Conservation (phyloP, 2,797 vertebrate species). For the Neopelma chrysocephalum region DNA sequence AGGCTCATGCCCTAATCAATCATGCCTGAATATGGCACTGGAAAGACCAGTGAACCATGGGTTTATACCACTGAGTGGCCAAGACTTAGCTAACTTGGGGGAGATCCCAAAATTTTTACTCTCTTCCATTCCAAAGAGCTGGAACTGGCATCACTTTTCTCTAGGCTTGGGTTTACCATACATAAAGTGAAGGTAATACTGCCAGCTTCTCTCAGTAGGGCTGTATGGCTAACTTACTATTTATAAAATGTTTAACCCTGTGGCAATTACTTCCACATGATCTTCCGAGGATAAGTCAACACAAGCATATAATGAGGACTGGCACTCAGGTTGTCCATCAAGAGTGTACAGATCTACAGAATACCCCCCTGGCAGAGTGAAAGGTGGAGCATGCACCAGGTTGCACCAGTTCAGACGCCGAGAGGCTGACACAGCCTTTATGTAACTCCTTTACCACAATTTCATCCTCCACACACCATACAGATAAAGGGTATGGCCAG, state of each 20-base stretch:
- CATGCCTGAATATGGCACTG: neutral
- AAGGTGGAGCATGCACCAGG: rapidly evolving
- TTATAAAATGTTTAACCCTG: neutral
- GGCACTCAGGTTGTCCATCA: neutral
- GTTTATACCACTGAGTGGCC: neutral
- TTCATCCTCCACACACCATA: neutral
- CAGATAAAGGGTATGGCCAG: neutral
- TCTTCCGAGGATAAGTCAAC: neutral
- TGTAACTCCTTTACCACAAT: neutral
- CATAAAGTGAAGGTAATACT: neutral
- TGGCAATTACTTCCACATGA: neutral
- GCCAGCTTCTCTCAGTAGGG: neutral
- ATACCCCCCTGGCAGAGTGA: neutral
- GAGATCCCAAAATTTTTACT: neutral
- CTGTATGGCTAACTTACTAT: neutral
- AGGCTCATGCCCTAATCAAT: neutral
- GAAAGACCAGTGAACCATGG: neutral
- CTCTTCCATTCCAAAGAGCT: neutral
- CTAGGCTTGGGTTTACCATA: neutral
- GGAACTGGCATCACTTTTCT: neutral
- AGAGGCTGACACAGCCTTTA: neutral
- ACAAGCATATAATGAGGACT: neutral
- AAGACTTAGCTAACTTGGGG: neutral
- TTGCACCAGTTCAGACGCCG: neutral
- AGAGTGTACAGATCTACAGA: neutral